A percentile compares a stretch with the other conserved stretches of the same genome.
Evolutionary conservation across 2,113 vertebrate genomes (phyloP).

Genomic region (Cyanoliseus patagonus): DNA sequence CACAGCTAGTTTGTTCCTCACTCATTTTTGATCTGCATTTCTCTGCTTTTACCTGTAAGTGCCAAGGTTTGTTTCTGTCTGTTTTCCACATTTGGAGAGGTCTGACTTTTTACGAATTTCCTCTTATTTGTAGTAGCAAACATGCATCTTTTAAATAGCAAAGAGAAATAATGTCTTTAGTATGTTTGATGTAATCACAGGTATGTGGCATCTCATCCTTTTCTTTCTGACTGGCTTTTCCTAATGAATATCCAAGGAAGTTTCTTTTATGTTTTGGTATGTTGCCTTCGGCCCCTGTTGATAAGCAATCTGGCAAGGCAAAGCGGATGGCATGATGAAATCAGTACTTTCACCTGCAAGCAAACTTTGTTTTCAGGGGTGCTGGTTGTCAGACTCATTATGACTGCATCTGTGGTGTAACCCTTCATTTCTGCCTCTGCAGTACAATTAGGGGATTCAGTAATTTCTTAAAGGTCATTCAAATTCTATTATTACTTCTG

Average conservation of each 20-base stretch:
- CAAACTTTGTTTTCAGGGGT: constrained; percentile 30
- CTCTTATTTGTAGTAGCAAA: not conserved
- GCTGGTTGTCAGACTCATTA: not conserved
- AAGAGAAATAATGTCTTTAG: not conserved
- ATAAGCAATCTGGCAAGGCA: constrained; percentile 48
- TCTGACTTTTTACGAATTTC: not conserved
- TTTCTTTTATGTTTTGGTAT: constrained; percentile 50
- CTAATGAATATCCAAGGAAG: constrained; percentile 40
- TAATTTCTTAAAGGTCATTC: not conserved
- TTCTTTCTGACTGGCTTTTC: constrained; percentile 50
- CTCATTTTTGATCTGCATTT: not conserved
- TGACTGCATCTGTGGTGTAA: constrained; percentile 8
- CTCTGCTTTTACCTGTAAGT: not conserved
- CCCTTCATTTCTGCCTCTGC: constrained; percentile 24
- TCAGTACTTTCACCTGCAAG: constrained; percentile 49
- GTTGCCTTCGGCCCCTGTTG: constrained; percentile 27
- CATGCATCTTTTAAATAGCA: not conserved
- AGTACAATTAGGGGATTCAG: not conserved
- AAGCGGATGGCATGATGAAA: constrained; percentile 19
- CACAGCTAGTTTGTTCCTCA: not conserved
- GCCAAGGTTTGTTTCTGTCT: not conserved
- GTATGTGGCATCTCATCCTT: not conserved
- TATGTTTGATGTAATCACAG: constrained; percentile 7
- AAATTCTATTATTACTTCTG: not conserved
- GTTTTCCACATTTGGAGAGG: not conserved